Conservation (phyloP, 1,140 invertebrate species). For the Trachymyrmex septentrionalis region DNA sequence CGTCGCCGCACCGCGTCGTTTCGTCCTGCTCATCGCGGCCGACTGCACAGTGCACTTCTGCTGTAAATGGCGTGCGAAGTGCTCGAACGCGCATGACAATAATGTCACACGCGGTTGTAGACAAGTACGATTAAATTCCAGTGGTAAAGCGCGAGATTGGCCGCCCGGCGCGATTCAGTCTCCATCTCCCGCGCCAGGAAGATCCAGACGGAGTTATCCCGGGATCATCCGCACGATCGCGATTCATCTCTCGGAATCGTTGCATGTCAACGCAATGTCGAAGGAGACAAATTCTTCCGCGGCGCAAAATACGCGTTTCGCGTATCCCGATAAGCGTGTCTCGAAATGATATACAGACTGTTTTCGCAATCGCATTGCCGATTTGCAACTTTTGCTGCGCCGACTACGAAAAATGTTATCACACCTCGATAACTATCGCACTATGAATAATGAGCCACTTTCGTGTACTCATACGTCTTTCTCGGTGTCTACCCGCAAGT, state of each 20-base stretch:
- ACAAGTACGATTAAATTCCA: constrained; percentile 50
- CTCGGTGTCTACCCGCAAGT: background rate
- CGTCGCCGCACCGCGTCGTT: background rate
- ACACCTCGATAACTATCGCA: background rate
- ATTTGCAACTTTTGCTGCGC: background rate
- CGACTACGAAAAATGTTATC: background rate
- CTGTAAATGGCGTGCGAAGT: constrained; percentile 64
- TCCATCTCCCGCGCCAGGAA: background rate
- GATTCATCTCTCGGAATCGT: background rate
- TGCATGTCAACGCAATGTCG: background rate
- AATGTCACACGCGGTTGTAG: constrained; percentile 48
- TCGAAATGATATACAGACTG: constrained; percentile 1
- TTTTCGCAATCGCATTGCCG: background rate
- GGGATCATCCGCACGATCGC: background rate
- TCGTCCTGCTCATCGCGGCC: background rate
- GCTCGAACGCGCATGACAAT: constrained; percentile 53
- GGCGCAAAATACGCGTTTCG: background rate
- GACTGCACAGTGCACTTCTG: constrained; percentile 34
- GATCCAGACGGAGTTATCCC: background rate
- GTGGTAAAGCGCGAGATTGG: constrained; percentile 33
- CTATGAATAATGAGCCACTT: background rate
- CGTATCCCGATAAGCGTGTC: constrained; percentile 15
- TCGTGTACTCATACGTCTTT: background rate
- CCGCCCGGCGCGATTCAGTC: background rate
- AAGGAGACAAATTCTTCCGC: background rate